Conservation (phyloP, 2,113 vertebrate species). For the Condylura cristata region DNA sequence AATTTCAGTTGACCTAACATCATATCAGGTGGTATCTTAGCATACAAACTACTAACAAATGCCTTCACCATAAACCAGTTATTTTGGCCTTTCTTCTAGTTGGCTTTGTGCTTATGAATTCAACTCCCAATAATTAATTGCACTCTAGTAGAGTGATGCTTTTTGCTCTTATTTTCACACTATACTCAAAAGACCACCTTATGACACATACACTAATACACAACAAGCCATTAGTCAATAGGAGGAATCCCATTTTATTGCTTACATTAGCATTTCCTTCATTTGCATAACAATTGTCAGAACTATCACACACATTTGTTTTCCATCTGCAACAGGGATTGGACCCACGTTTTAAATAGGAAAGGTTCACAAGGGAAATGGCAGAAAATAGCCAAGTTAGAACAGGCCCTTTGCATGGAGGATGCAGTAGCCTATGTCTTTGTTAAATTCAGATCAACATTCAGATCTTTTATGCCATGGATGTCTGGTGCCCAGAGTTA, state of each 20-base stretch:
- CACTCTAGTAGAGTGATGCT: background rate
- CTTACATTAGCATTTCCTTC: conserved; percentile 44
- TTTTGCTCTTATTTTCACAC: conserved; percentile 39
- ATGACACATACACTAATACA: conserved; percentile 17
- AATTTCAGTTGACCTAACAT: background rate
- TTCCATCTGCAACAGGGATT: conserved; percentile 24
- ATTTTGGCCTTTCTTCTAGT: conserved; percentile 6
- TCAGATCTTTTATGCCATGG: background rate
- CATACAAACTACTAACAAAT: background rate
- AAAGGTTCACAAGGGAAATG: background rate
- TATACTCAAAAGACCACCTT: conserved; percentile 36
- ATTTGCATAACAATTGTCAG: conserved; percentile 12
- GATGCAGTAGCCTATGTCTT: background rate
- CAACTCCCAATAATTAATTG: background rate
- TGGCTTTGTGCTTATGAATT: conserved; percentile 12
- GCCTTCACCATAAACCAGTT: background rate
- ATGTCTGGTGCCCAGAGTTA: background rate
- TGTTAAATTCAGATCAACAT: background rate
- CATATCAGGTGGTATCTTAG: background rate
- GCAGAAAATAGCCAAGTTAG: conserved; percentile 1
- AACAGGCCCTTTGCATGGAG: background rate
- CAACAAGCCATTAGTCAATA: conserved; percentile 3
- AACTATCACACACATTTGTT: background rate
- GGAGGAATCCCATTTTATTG: background rate
- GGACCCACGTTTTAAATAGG: background rate